Base-by-base conservation (phyloP, 1,140 invertebrate genomes). In the Spodoptera litura region DNA sequence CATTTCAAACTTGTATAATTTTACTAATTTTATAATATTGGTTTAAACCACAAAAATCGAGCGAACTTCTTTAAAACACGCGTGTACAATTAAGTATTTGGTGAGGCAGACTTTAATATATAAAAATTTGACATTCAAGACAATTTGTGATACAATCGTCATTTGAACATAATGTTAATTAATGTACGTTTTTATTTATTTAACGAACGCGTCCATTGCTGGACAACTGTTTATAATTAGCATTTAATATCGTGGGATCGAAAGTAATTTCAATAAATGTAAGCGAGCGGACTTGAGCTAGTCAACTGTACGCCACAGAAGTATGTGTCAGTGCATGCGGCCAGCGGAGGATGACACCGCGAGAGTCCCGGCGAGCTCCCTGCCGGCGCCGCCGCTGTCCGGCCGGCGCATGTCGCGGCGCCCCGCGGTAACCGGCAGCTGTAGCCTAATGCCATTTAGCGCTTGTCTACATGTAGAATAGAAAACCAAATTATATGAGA, bases 1-100 rank as follows among this genome's bases (percentile, higher is more conserved):
- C 38, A 9, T 9, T 44, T 44, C 8, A 8, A 6, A 10, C 6
- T 10, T 44, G 1, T 38, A 38, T 4, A 8, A 8, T 9, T 4
- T 38, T 4, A 9, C 8, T 44, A 6, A 9, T 9, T 10, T 27
- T 20, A 15, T 53, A 2, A 13, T 13, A 55, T 4, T n/a, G 35
- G n/a, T 44, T 58, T 73, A 15, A 73, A 58, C n/a, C 25, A n/a
- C 56, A 52, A 27, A 62, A 31, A 62, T 62, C 71, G 44, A 74
- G 52, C 35, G 61, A 59, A 11, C 51, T 49, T 15, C 61, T 51
- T 51, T 44, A 8, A 8, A 44, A 9, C 38, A 44, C 5, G 5
- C 38, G 31, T 44, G 38, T 44, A 44, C 4, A 44, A 44, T 6
- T 44, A 6, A 9, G 2, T 8, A 44, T 8, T 44, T 44, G 6